A percentile compares a stretch with the other conserved stretches of the same genome.
These are phyloP conservation scores for Poeciliopsis retropinna DNA, from an alignment of 2,113 vertebrate genomes.

Conservation along the genomic window DNA sequence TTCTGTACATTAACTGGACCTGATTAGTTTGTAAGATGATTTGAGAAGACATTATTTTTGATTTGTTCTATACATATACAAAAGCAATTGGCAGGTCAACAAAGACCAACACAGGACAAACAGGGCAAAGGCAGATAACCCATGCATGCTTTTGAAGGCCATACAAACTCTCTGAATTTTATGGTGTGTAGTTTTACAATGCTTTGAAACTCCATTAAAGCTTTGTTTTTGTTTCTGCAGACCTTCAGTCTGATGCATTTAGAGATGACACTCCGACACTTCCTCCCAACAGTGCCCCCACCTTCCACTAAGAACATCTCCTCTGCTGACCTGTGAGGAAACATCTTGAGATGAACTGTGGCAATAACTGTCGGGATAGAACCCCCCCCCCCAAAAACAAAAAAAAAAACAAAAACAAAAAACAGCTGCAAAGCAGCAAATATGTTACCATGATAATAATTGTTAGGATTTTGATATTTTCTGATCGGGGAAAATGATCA, in stretches of 20 bases:
- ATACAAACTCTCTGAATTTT: no score
- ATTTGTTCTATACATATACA: no score
- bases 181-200: background rate
- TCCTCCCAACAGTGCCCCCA: conserved; percentile 69
- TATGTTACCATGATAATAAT: background rate
- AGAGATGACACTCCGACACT: conserved; percentile 78
- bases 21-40: no score
- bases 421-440: background rate
- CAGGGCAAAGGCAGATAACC: no score
- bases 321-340: conserved; percentile 12
- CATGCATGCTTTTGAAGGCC: no score
- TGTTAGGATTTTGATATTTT: background rate
- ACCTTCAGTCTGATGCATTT: conserved; percentile 77
- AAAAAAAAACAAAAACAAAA: background rate
- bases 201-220: background rate
- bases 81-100: no score
- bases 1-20: no score
- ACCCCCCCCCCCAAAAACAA: no score
- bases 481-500: background rate
- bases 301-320: conserved; percentile 63
- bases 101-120: no score
- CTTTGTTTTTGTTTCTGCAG: conserved; percentile 42
- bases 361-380: background rate
- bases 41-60: no score
- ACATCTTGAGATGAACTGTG: conserved; percentile 3